Base-by-base conservation (phyloP, 2,113 vertebrate genomes). In the Lipotes vexillifer region DNA sequence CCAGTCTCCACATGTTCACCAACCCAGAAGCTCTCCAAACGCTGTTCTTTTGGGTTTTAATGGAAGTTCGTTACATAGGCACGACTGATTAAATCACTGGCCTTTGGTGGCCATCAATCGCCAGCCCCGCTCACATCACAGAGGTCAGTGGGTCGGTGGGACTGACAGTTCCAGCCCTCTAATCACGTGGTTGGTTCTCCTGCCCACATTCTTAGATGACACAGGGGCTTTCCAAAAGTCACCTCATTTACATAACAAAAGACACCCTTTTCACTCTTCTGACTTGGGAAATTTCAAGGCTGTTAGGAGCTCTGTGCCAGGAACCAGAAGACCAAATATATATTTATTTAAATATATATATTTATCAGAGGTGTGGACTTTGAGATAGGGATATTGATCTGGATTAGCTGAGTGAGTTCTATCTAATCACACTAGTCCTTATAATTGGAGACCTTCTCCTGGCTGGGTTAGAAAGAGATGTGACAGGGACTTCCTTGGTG, bases 81-180 rank as follows among this genome's bases (percentile, higher is more conserved):
- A 1, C 33, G 4, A 12, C 6, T 69, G 93, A 81, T 41, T 14
- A 52, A 33, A 18, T 71, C 36, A 71, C 0, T 38, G 65, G 41
- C 20, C 59, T 1, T 14, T 33, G 63, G 5, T 36, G 49, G 69
- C 17, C 44, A 33, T 25, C 27, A 11, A 20, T 14, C 65, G 25
- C 52, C 13, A 49, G 33, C 3, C 59, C 44, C 10, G 12, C 13
- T 0, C 20, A 4, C 8, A 31, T 13, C 29, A 14, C 5, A 13
- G 11, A 74, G 69, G 18, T 18, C 3, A 3, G 5, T 6, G 0
- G 6, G 27, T 69, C 13, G 63, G 77, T 18, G 77, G 49, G 21
- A 12, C 6, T 21, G 25, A 71, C 71, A 27, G 23, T 61, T 46
- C 36, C 46, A 44, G 21, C 55, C 46, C 25, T 7, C 17, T 23